Evolutionary conservation across 2,797 vertebrate genomes (phyloP).

Genomic region (Amphiprion clarkii): DNA sequence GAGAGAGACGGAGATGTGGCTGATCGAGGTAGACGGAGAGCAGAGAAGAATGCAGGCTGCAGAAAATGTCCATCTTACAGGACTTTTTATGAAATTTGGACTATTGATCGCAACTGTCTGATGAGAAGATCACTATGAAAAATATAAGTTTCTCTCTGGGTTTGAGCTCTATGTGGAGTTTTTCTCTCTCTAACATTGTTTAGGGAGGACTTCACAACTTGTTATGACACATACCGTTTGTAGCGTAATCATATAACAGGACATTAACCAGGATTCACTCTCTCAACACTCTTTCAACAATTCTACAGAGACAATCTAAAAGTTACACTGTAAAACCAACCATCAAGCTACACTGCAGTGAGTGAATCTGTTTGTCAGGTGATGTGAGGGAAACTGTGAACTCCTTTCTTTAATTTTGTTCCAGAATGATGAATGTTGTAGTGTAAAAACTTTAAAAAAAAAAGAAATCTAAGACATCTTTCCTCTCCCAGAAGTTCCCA

Average conservation of each 20-base stretch:
- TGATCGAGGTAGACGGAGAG: constrained; percentile 39
- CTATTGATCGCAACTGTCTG: constrained; percentile 39
- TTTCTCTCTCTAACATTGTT: constrained; percentile 9
- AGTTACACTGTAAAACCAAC: constrained; percentile 28
- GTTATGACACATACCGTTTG: constrained; percentile 48
- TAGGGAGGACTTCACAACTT: neutral
- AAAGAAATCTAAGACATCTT: neutral
- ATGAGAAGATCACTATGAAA: constrained; percentile 19
- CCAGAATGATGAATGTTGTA: constrained; percentile 40
- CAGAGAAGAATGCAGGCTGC: constrained; percentile 20
- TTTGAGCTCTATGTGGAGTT: constrained; percentile 7
- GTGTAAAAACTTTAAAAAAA: constrained; percentile 4
- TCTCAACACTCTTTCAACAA: constrained; percentile 38
- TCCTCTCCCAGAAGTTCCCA: neutral
- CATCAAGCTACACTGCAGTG: constrained; percentile 14
- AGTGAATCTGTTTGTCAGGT: constrained; percentile 14
- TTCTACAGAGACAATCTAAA: constrained; percentile 47
- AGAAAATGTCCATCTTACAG: constrained; percentile 38
- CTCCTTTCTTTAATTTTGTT: constrained; percentile 19
- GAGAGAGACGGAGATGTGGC: constrained; percentile 35
- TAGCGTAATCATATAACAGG: constrained; percentile 57
- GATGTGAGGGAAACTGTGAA: too few relatives aligned
- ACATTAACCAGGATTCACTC: constrained; percentile 43
- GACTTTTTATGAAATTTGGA: constrained; percentile 28
- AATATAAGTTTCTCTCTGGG: constrained; percentile 4